phyloP scores from a whole-genome alignment of 1,140 invertebrate species.

The Aphis craccivora region DNA sequence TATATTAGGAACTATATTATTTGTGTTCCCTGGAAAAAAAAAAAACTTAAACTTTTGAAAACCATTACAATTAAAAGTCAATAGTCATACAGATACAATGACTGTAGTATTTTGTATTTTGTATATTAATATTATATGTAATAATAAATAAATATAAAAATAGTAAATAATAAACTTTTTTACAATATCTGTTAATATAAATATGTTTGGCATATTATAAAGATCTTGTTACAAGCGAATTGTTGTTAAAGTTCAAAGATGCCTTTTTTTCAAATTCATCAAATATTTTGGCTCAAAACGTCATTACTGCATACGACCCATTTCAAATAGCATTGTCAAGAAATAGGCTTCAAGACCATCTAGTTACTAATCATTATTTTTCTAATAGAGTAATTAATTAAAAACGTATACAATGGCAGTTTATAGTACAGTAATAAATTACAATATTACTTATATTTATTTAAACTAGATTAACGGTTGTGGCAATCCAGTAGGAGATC shows the following conservation, averaged over 20 bases:
- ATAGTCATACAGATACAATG: neutral
- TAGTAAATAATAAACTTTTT: neutral
- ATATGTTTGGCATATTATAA: neutral
- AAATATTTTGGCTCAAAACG: constrained; percentile 82
- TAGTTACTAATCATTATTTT: constrained; percentile 76
- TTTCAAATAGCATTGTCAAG: constrained; percentile 77
- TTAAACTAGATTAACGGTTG: constrained; percentile 74
- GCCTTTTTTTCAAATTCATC: constrained; percentile 74
- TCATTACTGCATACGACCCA: constrained; percentile 78
- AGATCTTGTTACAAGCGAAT: neutral
- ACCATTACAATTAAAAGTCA: neutral
- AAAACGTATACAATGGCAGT: neutral
- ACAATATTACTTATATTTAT: constrained; percentile 13
- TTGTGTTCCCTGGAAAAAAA: neutral
- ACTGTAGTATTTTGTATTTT: too few species aligned
- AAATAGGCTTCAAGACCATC: constrained; percentile 68
- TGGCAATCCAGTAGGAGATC: constrained; percentile 86
- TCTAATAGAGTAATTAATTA: constrained; percentile 73
- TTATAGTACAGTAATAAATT: neutral
- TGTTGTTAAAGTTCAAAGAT: neutral
- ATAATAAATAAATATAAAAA: neutral
- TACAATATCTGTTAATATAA: neutral
- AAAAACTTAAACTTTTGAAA: neutral
- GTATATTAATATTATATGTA: too few species aligned
- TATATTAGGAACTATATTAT: neutral